A percentile compares a stretch with the other conserved stretches of the same genome.
Evolutionary conservation across 2,113 vertebrate genomes (phyloP).

Genomic region (Tricholaema leucomelas): DNA sequence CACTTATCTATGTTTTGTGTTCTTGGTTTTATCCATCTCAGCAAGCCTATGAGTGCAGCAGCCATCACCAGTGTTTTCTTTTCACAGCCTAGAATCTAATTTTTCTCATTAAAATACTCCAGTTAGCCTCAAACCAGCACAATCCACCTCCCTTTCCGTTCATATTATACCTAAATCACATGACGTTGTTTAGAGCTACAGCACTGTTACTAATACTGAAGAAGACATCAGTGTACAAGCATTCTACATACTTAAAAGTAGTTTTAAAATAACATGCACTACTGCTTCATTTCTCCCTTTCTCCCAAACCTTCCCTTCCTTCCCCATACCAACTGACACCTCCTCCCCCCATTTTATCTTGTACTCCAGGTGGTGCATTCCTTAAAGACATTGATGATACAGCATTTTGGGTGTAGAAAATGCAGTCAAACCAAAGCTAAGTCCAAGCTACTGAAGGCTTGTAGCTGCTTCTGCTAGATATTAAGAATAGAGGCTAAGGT

Average conservation of each 20-base stretch:
- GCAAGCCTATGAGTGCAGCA: too few relatives aligned
- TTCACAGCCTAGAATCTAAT: too few relatives aligned
- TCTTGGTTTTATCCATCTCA: too few relatives aligned
- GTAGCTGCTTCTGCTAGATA: neutral
- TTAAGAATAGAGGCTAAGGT: neutral
- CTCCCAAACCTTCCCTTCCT: neutral
- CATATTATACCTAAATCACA: neutral
- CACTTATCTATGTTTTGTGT: too few relatives aligned
- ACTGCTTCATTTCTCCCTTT: neutral
- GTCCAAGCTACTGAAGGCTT: neutral
- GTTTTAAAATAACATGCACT: neutral
- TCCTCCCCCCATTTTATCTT: rapidly evolving
- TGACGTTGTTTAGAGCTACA: neutral
- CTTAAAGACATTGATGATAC: neutral
- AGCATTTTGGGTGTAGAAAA: neutral
- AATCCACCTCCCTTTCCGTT: neutral
- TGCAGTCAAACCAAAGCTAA: neutral
- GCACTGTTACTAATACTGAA: neutral
- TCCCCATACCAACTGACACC: neutral
- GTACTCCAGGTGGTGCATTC: neutral
- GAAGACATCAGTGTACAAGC: neutral
- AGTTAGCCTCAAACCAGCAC: too few relatives aligned
- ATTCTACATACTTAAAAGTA: neutral
- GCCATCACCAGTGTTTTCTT: too few relatives aligned
- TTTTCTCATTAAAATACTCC: too few relatives aligned